Evolutionary conservation across 2,888 invertebrate species (phyloP), one percentile per base, ranked within the genome.

Genomic region (Oasisia sp.): DNA sequence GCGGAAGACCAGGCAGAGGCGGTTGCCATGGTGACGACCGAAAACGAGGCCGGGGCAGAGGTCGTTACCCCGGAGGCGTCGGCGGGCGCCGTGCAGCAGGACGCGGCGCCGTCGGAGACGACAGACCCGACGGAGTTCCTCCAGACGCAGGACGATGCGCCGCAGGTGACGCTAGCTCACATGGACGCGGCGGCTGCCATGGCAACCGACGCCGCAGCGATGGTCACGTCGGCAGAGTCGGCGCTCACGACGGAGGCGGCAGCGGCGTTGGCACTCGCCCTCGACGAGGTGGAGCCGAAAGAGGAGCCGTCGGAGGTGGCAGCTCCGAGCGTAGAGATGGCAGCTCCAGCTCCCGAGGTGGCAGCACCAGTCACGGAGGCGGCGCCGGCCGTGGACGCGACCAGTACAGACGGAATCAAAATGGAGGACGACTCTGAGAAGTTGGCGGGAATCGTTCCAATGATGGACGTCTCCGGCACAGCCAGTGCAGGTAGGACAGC

Each of bases 171-270:
- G 7, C 74, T 74, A 0, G 74, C 74, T 27, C 74, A 27, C 90
- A 97, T 97, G 2, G 97, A 97, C 0, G 94, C 94, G 3, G 94
- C 94, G 92, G 92, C 93, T 19, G 92, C 94, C 50, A 92, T 92
- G 89, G n/a, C 38, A 14, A 32, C 90, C 50, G 74, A 27, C 90
- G 74, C 56, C 92, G 93, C 50, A 0, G 50, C 50, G 11, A 50
- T 50, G 50, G 50, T 50, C n/a, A 91, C 92, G 58, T n/a, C 56
- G 19, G 91, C 32, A 0, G 50, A 91, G 50, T 56, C 74, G 27
- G 74, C 27, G n/a, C 74, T 74, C 19, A 74, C 74, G 7, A 74
- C 74, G 74, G 91, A 91, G 32, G 89, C 92, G 3, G 91, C 74
- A 14, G 91, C 90, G n/a, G 92, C 91, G 32, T 91, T 58, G 32